These are phyloP conservation scores for Julus scanicus DNA, from an alignment of 2,888 invertebrate genomes.

Conservation along the genomic window DNA sequence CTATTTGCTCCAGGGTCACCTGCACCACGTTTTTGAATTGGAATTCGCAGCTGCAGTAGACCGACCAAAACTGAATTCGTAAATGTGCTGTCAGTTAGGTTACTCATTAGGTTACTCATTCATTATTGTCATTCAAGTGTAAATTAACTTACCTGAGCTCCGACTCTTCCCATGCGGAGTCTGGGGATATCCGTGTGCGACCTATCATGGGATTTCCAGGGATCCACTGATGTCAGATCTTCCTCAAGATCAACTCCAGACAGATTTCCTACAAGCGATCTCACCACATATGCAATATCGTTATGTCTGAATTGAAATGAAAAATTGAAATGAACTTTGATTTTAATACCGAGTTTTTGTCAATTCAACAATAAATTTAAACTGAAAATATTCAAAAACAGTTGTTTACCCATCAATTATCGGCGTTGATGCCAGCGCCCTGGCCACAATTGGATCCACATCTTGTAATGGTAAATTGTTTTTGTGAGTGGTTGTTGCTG, in stretches of 20 bases:
- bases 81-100: background rate
- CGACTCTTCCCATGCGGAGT: slow-evolving; percentile 81
- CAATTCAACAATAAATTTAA: background rate
- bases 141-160: slow-evolving; percentile 79
- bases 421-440: slow-evolving; percentile 6
- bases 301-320: slow-evolving; percentile 73
- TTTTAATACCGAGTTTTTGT: background rate
- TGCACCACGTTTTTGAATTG: slow-evolving; percentile 87
- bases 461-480: background rate
- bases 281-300: slow-evolving; percentile 90
- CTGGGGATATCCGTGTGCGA: slow-evolving; percentile 93
- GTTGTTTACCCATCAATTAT: slow-evolving; percentile 21
- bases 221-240: slow-evolving; percentile 77
- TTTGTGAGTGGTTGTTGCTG: slow-evolving; percentile 17
- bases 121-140: background rate
- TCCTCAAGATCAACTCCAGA: slow-evolving; percentile 83
- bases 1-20: slow-evolving; percentile 85
- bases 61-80: slow-evolving; percentile 85
- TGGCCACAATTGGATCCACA: slow-evolving; percentile 20
- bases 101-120: background rate
- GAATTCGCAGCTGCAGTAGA: slow-evolving; percentile 83
- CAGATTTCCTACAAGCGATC: slow-evolving; percentile 89
- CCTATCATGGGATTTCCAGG: slow-evolving; percentile 86
- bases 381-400: background rate
- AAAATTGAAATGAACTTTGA: background rate